phyloP scores from a whole-genome alignment of 2,113 vertebrate genomes.

The Suricata suricatta region DNA sequence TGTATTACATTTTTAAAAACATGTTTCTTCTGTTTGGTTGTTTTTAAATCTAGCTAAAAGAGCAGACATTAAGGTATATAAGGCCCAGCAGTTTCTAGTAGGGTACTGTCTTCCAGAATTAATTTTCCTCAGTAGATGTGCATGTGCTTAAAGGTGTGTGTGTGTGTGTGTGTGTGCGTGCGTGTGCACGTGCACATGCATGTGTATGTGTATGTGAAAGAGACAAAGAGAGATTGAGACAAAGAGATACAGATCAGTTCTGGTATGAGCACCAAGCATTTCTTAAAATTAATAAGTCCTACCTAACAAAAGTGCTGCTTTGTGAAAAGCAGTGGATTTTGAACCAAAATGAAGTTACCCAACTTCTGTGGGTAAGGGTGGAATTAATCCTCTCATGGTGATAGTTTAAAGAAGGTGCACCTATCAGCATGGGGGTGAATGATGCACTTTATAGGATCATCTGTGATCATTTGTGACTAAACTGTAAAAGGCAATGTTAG shows the following conservation, averaged over 20 bases:
- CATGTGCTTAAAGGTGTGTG: not conserved
- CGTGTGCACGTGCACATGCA: accelerated
- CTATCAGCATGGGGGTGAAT: not conserved
- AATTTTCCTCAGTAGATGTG: not conserved
- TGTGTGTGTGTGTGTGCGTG: too few relatives aligned
- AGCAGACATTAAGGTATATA: not conserved
- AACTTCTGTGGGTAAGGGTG: not conserved
- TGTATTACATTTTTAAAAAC: not conserved
- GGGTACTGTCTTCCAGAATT: not conserved
- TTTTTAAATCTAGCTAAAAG: not conserved
- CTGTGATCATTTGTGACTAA: not conserved
- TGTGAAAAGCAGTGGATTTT: not conserved
- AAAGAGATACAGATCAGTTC: not conserved
- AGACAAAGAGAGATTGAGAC: not conserved
- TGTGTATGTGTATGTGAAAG: not conserved
- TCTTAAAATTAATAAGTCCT: not conserved
- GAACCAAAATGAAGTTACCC: not conserved
- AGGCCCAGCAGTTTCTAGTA: not conserved
- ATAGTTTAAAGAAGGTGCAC: not conserved
- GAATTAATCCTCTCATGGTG: not conserved
- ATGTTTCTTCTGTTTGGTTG: not conserved
- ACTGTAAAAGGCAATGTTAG: not conserved
- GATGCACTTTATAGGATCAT: not conserved
- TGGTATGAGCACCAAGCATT: not conserved
- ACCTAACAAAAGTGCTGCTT: not conserved